Base-by-base conservation (phyloP, 2,888 invertebrate species). In the Junonia oenone region DNA sequence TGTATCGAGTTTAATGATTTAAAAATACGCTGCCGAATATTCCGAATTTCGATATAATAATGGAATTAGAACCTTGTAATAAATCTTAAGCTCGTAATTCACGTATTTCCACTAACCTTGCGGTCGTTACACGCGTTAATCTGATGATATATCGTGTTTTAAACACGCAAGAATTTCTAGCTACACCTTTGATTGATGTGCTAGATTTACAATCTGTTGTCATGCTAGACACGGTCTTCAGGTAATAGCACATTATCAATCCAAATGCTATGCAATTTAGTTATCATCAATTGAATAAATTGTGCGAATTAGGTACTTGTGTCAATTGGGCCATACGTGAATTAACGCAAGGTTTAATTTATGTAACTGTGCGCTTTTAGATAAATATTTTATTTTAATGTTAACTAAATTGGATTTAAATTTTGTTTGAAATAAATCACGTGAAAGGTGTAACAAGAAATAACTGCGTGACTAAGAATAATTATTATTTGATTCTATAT, bases 21-120 rank as follows among this genome's bases (percentile, higher is more conserved):
- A 22, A 43, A 43, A 22, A 22, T 22, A 22, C 22, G 19, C 22
- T 5, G 14, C 14, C 35, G 14, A 35, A 35, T 14, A 35, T 35
- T 14, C n/a, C 8, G 9, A 9, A 15, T 9, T 37, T 13, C 2
- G 15, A 17, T 37, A 17, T 37, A 17, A 40, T 40, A 19, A 38
- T 38, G n/a, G 1, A 29, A 19, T 38, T 14, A 19, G 19, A 53
- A 31, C 53, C 53, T 53, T 47, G 53, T 53, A 46, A 47, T 46
- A 31, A 19, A 46, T 53, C 37, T 51, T 52, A 45, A 45, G 35
- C 43, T 52, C 27, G 19, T 47, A 38, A 40, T 31, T 46, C 11
- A 37, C 45, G 29, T 52, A 52, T 51, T 38, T 26, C 47, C 27
- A 56, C 26, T 37, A 56, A 45, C 45, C 45, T 57, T 45, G 49